phyloP scores from a whole-genome alignment of 2,888 invertebrate genomes.

The Cosmorhoe ocellata region DNA sequence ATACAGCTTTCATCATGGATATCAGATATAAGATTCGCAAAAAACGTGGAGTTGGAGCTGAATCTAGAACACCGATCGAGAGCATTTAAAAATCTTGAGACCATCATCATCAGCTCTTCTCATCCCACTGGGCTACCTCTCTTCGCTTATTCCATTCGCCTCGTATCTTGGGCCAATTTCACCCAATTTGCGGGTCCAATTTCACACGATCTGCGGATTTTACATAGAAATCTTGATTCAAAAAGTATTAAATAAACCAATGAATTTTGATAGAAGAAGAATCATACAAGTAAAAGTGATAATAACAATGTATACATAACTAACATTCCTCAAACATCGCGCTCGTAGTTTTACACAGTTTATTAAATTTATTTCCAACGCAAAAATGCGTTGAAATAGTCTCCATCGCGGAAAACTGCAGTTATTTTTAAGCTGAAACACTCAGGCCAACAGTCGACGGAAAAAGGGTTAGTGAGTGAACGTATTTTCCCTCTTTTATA shows the following conservation, averaged over 20 bases:
- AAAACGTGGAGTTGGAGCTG: too few relatives aligned
- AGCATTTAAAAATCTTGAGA: too few relatives aligned
- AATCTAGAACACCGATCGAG: too few relatives aligned
- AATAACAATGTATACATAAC: neutral
- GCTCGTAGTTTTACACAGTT: slow-evolving; percentile 4
- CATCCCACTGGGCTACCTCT: too few relatives aligned
- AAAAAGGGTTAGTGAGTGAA: slow-evolving; percentile 23
- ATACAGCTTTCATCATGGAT: neutral
- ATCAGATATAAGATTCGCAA: neutral
- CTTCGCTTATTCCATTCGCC: too few relatives aligned
- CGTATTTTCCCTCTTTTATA: slow-evolving; percentile 19
- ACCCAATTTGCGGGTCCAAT: too few relatives aligned
- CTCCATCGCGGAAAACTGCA: slow-evolving; percentile 14
- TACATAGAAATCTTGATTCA: too few relatives aligned
- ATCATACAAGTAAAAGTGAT: neutral
- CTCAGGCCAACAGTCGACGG: slow-evolving; percentile 14
- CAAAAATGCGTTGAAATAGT: slow-evolving; percentile 19
- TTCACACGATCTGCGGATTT: too few relatives aligned
- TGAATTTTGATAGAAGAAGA: too few relatives aligned
- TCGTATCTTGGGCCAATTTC: too few relatives aligned
- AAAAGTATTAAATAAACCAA: too few relatives aligned
- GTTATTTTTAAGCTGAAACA: slow-evolving; percentile 17
- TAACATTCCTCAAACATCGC: slow-evolving; percentile 4
- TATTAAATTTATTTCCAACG: slow-evolving; percentile 2
- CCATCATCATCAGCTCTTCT: too few relatives aligned